Evolutionary conservation across 2,113 vertebrate genomes (phyloP).

Genomic region (Mus pahari): DNA sequence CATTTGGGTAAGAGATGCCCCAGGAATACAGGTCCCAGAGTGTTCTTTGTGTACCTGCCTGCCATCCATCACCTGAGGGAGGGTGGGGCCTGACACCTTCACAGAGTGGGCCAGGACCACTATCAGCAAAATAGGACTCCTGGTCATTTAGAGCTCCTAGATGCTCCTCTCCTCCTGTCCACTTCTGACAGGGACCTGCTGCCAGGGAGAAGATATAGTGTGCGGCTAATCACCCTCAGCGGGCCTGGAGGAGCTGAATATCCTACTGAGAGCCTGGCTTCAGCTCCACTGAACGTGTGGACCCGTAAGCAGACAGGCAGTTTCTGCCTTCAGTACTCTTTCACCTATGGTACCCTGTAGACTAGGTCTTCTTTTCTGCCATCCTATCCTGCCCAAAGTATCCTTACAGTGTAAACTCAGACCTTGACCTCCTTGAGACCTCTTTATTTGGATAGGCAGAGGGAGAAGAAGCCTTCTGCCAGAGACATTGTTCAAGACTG

Average conservation of each 20-base stretch:
- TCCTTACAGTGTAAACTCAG: neutral
- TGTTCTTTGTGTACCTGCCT: neutral
- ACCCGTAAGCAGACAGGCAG: constrained; percentile 90
- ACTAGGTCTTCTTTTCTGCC: neutral
- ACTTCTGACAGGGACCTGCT: constrained; percentile 89
- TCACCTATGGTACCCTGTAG: accelerated
- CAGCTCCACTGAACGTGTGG: constrained; percentile 91
- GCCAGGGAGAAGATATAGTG: constrained; percentile 92
- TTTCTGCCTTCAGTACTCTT: neutral
- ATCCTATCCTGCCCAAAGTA: neutral
- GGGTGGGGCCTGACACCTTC: neutral
- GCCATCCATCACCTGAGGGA: accelerated
- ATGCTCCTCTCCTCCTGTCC: neutral
- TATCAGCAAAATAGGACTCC: no score
- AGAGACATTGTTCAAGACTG: neutral
- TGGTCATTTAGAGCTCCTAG: neutral
- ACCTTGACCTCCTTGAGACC: neutral
- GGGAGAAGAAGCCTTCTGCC: neutral
- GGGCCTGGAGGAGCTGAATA: constrained; percentile 90
- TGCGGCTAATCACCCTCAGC: constrained; percentile 92
- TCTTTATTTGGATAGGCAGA: neutral
- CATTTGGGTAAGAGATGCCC: constrained; percentile 90
- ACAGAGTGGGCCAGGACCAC: neutral
- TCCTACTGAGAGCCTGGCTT: constrained; percentile 92
- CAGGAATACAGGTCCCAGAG: accelerated